Evolutionary conservation across 2,797 vertebrate species (phyloP).

Genomic region (Menidia menidia): DNA sequence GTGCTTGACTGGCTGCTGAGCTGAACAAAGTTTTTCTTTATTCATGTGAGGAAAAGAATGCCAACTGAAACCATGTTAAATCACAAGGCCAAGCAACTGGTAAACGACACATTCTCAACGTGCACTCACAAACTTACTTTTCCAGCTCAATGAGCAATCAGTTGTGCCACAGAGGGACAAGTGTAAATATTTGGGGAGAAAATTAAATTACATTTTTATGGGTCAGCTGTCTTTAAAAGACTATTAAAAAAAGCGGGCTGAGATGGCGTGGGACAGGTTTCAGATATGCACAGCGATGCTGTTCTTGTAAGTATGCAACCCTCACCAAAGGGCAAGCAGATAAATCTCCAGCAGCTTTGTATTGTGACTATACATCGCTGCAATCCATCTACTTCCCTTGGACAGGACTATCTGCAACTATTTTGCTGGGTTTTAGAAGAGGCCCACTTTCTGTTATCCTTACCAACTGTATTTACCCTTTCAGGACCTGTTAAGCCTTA

Average conservation of each 20-base stretch:
- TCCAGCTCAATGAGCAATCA: conserved; percentile 24
- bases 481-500: conserved; percentile 31
- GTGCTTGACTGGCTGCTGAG: conserved; percentile 42
- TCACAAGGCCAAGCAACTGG: conserved; percentile 41
- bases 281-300: conserved; percentile 21
- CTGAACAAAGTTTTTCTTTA: conserved; percentile 42
- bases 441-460: not conserved
- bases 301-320: conserved; percentile 37
- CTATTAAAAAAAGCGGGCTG: conserved; percentile 24
- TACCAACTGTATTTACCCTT: conserved; percentile 39
- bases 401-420: conserved; percentile 22
- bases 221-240: conserved; percentile 57
- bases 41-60: conserved; percentile 36
- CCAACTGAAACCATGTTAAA: conserved; percentile 45
- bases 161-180: conserved; percentile 28
- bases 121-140: conserved; percentile 9
- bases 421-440: conserved; percentile 29
- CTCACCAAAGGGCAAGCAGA: conserved; percentile 50
- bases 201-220: conserved; percentile 44
- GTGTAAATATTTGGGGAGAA: conserved; percentile 43
- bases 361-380: not conserved
- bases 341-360: conserved; percentile 19
- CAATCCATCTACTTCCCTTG: conserved; percentile 15
- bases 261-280: conserved; percentile 45
- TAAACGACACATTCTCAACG: conserved; percentile 50